A percentile compares a stretch with the other conserved stretches of the same genome.
phyloP scores from a whole-genome alignment of 2,888 invertebrate species.

The Blera fallax region DNA sequence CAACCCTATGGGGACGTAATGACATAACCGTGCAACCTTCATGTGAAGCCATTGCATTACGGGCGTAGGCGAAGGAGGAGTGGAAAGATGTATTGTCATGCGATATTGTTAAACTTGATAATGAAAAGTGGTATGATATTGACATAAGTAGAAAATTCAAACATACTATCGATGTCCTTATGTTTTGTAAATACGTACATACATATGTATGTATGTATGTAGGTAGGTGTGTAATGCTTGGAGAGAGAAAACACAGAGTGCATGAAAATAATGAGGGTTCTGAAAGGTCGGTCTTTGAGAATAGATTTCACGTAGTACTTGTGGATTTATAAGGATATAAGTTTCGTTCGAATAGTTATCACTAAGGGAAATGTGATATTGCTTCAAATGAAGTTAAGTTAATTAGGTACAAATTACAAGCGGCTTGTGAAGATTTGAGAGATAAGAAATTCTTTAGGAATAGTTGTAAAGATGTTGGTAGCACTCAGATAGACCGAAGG shows the following conservation, averaged over 20 bases:
- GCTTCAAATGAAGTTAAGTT: background rate
- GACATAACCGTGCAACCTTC: background rate
- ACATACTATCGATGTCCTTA: conserved; percentile 3
- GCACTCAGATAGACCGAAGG: too few species aligned
- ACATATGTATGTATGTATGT: background rate
- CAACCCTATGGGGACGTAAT: background rate
- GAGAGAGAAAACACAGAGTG: background rate
- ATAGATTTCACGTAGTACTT: background rate
- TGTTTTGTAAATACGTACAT: background rate
- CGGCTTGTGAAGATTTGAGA: background rate
- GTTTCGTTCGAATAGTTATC: too few species aligned
- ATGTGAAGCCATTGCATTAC: background rate
- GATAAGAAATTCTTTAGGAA: background rate
- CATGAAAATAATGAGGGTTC: background rate
- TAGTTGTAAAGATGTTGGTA: too few species aligned
- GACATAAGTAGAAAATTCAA: conserved; percentile 24
- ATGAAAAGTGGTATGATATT: conserved; percentile 34
- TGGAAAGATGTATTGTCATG: conserved; percentile 12
- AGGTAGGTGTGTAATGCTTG: too few species aligned
- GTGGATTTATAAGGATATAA: background rate
- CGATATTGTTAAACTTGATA: conserved; percentile 42
- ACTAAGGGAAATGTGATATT: background rate
- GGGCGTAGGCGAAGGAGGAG: background rate
- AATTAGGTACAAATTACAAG: background rate
- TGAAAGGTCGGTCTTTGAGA: background rate